Percentiles rank a stretch among this genome's conserved stretches.
Evolutionary conservation across 92 coral and sea anemone species (phyloP).

Genomic region (Paragorgia papillata): DNA sequence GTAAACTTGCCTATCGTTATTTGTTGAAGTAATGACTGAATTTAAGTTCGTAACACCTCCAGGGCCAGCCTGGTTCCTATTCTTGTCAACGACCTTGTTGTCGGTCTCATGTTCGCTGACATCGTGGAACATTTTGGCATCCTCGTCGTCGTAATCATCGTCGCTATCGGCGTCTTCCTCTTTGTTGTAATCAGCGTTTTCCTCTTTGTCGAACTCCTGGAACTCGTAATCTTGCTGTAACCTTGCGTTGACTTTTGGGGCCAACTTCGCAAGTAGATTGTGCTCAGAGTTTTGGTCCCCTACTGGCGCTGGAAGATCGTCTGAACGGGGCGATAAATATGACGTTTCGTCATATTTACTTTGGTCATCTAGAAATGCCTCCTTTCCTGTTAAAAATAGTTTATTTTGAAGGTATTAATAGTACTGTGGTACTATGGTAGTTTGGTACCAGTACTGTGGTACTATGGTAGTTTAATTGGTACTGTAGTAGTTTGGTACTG

Average conservation of each 20-base stretch:
- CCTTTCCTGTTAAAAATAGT: background rate
- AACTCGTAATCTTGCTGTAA: background rate
- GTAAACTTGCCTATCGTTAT: no score
- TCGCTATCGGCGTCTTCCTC: background rate
- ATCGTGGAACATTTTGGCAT: conserved; percentile 2
- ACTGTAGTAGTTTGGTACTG: no score
- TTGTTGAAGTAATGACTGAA: no score
- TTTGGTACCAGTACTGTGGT: no score
- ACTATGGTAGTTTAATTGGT: no score
- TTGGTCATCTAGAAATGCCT: background rate
- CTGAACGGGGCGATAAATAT: no score
- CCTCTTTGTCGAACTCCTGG: conserved; percentile 17
- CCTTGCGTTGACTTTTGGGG: background rate
- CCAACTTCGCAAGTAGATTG: background rate
- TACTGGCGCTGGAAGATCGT: no score
- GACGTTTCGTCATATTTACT: background rate
- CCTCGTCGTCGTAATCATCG: conserved; percentile 11
- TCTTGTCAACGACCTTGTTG: background rate
- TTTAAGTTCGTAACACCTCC: background rate
- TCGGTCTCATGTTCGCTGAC: background rate
- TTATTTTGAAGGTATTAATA: no score
- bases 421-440: no score
- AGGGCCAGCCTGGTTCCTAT: background rate
- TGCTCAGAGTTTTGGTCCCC: no score
- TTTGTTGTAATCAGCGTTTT: background rate